Base-by-base conservation (phyloP, 2,888 invertebrate species). In the Ferdinandea cuprea region DNA sequence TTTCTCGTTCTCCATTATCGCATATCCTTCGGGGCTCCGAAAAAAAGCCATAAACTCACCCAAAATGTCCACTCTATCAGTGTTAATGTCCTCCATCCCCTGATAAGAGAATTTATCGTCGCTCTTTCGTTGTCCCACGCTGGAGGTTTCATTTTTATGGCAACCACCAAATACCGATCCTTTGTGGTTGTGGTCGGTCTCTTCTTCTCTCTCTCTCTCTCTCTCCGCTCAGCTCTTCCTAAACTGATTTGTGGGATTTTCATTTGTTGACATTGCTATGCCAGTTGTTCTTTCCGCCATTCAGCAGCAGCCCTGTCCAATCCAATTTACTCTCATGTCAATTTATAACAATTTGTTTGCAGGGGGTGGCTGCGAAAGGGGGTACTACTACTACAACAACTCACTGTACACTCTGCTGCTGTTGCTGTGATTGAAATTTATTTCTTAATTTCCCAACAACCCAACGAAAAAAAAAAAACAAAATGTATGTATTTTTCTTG, bases 361-460 rank as follows among this genome's bases (percentile, higher is more conserved):
- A 61, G 72, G 58, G 76, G 61, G 59, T 52, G 66, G 63, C 44
- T n/a, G n/a, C n/a, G n/a, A n/a, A n/a, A n/a, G 40, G 15, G 25
- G 25, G 17, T 13, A 46, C 13, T 6, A 50, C 0, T 13, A 3
- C 30, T 7, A 8, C 30, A 1, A 4, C 17, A 9, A 13, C 6
- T 35, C 17, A 46, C 77, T 65, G 13, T 54, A 7, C 30, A 19
- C 15, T 15, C 66, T 85, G 32, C 15, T 56, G 30, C 65, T 32
- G 35, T 9, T 52, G 44, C 68, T 35, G 48, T 85, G 68, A 90
- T 89, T 89, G 89, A 90, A 89, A 89, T 90, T 90, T 89, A 90
- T 89, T 89, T 88, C 89, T 89, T 88, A 88, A 89, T 89, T 89
- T 89, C 88, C 88, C 86, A 87, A 86, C 87, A 86, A n/a, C n/a